Percentiles rank a stretch among this genome's conserved stretches.
phyloP scores from a whole-genome alignment of 2,797 vertebrate genomes.

The Parambassis ranga region DNA sequence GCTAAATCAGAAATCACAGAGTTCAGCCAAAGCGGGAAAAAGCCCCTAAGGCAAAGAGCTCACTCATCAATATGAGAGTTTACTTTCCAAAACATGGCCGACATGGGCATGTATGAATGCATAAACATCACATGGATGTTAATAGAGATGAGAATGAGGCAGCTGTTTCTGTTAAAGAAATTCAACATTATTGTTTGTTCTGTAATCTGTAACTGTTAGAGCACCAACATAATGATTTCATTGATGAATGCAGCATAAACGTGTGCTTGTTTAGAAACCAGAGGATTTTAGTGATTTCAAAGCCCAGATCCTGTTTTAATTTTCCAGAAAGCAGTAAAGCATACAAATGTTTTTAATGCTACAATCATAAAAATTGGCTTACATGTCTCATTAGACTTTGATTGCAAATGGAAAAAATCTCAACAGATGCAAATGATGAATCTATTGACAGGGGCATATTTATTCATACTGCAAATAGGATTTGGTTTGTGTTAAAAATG shows the following conservation, averaged over 20 bases:
- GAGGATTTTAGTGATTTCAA: neutral
- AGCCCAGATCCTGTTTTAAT: neutral
- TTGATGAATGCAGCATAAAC: too few relatives aligned
- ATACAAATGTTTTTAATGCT: neutral
- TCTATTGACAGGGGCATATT: neutral
- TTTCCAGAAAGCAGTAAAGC: neutral
- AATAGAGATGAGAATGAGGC: neutral
- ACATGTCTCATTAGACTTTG: neutral
- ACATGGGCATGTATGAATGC: neutral
- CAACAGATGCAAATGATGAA: neutral
- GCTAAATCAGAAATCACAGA: conserved; percentile 17
- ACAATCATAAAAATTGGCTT: neutral
- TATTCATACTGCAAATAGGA: too few relatives aligned
- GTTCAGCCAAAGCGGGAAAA: conserved; percentile 29
- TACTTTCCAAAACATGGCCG: conserved; percentile 15
- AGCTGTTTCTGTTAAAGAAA: too few relatives aligned
- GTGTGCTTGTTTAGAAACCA: too few relatives aligned
- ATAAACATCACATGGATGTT: conserved; percentile 5
- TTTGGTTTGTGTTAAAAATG: too few relatives aligned
- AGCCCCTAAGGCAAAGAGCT: conserved; percentile 26
- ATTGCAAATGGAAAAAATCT: neutral
- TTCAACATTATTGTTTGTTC: too few relatives aligned
- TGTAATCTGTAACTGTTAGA: too few relatives aligned
- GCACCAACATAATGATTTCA: too few relatives aligned
- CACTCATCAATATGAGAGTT: conserved; percentile 31